Base-by-base conservation (phyloP, 1,140 invertebrate species). In the Diachasmimorpha longicaudata region DNA sequence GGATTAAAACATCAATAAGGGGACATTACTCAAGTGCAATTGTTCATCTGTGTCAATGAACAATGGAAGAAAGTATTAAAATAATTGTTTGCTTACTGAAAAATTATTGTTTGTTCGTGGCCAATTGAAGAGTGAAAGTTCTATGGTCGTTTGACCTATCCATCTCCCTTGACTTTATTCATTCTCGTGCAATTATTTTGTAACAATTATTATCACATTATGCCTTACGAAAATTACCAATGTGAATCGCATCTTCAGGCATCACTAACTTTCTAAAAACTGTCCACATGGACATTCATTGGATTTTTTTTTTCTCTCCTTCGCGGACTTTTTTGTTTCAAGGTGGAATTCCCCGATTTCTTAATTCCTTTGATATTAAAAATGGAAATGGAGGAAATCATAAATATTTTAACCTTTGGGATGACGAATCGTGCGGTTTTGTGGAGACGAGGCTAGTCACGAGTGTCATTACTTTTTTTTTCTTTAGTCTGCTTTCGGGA, bases 141-240 rank as follows among this genome's bases (percentile, higher is more conserved):
- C 11, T 52, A 63, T 63, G 23, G 70, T 46, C 48, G 48, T 58
- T 72, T 72, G 48, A 72, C 21, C 48, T 58, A 31, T 72, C 48
- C 46, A 52, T 31, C 46, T 52, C 23, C 48, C 58, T 63, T 63
- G 58, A 63, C 58, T 63, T 63, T 31, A 63, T 63, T 63, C 58
- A 55, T 55, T 14, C 21, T 31, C 44, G 14, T 58, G 44, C 23
- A 72, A 72, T 72, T 72, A 72, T 72, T 72, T 72, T 72, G 70
- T 72, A 72, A 52, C 70, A 72, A 72, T 72, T 72, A 72, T 72
- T 58, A 58, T 72, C 70, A 72, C 70, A 72, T 72, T 72, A 58
- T 72, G 31, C 19, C 25, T 72, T n/a, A 71, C 69, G 44, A 55
- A 37, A 72, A 72, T 72, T 52, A 72, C 46, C n/a, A 36, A 72